These are phyloP conservation scores for Marasmarcha lunaedactyla DNA, from an alignment of 2,888 invertebrate species.

Conservation along the genomic window DNA sequence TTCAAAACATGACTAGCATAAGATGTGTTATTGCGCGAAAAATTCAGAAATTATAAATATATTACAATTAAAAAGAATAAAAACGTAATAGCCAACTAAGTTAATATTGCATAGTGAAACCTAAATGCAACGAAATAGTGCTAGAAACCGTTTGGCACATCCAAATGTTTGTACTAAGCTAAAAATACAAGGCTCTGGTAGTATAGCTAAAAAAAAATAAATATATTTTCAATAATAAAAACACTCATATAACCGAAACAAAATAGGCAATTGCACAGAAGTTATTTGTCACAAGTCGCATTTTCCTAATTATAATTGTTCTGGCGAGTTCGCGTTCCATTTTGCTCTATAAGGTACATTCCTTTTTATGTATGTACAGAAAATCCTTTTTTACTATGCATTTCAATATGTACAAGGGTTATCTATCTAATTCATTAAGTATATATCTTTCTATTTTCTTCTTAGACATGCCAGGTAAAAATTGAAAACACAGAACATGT, in stretches of 20 bases:
- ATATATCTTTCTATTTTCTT: conserved; percentile 24
- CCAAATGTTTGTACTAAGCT: conserved; percentile 61
- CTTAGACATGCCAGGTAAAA: conserved; percentile 21
- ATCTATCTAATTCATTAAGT: conserved; percentile 43
- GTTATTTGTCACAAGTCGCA: conserved; percentile 40
- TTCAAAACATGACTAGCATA: conserved; percentile 66
- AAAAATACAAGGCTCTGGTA: conserved; percentile 49
- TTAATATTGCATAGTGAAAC: conserved; percentile 32
- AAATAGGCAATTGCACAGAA: conserved; percentile 55
- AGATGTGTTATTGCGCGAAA: conserved; percentile 66
- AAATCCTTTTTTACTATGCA: conserved; percentile 40
- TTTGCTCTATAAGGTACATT: conserved; percentile 44
- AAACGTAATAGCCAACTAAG: conserved; percentile 42
- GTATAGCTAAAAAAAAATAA: conserved; percentile 56
- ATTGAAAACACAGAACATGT: conserved; percentile 22
- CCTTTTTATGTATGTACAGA: conserved; percentile 47
- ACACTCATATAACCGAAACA: conserved; percentile 45
- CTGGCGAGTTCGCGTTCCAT: conserved; percentile 67
- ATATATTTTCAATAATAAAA: conserved; percentile 33
- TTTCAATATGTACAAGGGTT: conserved; percentile 56
- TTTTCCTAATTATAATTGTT: conserved; percentile 51
- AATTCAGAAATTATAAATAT: conserved; percentile 14
- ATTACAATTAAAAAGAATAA: conserved; percentile 26
- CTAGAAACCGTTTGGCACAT: conserved; percentile 62
- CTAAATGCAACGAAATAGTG: conserved; percentile 54